Conservation (phyloP, 2,113 vertebrate genomes). For the Leucosticte australis region DNA sequence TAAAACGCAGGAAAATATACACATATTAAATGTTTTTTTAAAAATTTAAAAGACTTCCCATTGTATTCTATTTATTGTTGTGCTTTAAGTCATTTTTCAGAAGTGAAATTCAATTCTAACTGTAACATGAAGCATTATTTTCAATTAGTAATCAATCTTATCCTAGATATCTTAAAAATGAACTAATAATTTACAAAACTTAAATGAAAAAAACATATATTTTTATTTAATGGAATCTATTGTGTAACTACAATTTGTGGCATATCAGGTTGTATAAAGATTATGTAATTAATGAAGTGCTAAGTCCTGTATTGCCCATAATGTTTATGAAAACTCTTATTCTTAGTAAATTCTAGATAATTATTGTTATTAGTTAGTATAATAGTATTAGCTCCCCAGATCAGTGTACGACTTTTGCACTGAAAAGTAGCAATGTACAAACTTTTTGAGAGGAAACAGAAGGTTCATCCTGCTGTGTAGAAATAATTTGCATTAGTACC, state of each 20-base stretch:
- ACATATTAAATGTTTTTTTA: constrained; percentile 43
- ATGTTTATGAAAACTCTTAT: background rate
- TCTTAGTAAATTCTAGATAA: background rate
- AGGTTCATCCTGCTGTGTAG: background rate
- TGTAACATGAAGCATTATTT: background rate
- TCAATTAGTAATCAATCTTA: background rate
- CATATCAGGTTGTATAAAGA: background rate
- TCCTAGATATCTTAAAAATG: background rate
- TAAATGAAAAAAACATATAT: background rate
- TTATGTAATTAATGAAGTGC: background rate
- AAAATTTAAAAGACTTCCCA: constrained; percentile 36
- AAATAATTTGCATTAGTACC: background rate
- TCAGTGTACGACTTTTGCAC: background rate
- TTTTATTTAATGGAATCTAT: background rate
- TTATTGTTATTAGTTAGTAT: background rate
- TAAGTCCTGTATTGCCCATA: background rate
- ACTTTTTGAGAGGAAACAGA: background rate
- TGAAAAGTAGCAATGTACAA: background rate
- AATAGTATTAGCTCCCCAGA: background rate
- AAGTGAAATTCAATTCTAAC: background rate
- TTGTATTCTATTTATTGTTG: constrained; percentile 47
- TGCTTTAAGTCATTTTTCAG: background rate
- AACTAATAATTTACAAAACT: background rate
- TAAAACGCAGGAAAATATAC: constrained; percentile 55
- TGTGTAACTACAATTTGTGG: background rate